Conservation (phyloP, 1,140 invertebrate species). For the Pseudoatta argentina region DNA sequence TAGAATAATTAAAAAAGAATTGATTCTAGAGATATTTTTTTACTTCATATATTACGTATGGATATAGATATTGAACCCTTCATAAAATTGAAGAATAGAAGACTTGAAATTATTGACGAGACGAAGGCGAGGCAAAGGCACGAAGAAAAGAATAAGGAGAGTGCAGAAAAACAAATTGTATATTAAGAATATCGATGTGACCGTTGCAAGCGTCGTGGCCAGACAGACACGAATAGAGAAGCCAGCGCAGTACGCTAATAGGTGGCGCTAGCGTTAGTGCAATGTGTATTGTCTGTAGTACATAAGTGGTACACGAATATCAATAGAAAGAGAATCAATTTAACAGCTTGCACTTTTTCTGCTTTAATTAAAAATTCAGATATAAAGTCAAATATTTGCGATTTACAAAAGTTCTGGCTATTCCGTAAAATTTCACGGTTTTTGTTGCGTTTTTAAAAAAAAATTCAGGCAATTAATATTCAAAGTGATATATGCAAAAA, state of each 20-base stretch:
- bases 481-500: background rate
- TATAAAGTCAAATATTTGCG: background rate
- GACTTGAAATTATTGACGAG: too few species aligned
- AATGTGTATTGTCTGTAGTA: too few species aligned
- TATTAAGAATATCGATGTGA: too few species aligned
- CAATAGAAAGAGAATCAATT: background rate
- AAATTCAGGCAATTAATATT: background rate
- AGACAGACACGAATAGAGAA: too few species aligned
- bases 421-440: background rate
- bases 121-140: too few species aligned
- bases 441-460: background rate
- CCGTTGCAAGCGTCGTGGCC: too few species aligned
- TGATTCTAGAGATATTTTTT: background rate
- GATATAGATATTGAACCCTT: conserved; percentile 15
- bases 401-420: background rate
- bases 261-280: too few species aligned
- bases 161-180: too few species aligned
- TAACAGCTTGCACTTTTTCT: background rate
- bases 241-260: too few species aligned
- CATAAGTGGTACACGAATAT: too few species aligned
- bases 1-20: conserved; percentile 25
- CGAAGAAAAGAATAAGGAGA: too few species aligned
- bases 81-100: background rate
- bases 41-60: background rate
- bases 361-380: background rate